Base-by-base conservation (phyloP, 1,140 invertebrate genomes). In the Schlechtendalia chinensis region DNA sequence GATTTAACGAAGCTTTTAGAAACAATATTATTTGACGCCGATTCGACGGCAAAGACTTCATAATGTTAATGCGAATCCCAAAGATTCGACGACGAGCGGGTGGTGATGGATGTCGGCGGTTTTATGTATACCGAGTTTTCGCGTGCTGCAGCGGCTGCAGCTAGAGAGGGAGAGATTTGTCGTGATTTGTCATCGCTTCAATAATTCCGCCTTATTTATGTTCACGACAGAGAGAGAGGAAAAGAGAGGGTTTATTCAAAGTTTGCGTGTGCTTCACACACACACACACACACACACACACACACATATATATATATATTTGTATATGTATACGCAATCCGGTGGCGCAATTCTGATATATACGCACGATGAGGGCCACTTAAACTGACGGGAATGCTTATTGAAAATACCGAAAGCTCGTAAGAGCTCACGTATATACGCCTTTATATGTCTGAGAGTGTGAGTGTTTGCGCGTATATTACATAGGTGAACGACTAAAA, bases 151-250 rank as follows among this genome's bases (percentile, higher is more conserved):
- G n/a, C n/a, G n/a, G n/a, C n/a, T n/a, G n/a, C n/a, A n/a, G n/a
- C n/a, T 39, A 39, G 8, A 50, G n/a, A 71, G 22, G 17, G 17
- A 14, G 24, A 53, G n/a, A 58, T 22, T 12, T 58, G 58, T 79
- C 22, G 74, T 61, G 74, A 79, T 79, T 79, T 79, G 74, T 79
- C 74, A 61, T 79, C 74, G 74, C 54, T 79, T 79, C 74, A 63
- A 79, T 79, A 63, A 79, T 79, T 61, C 56, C 56, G 74, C 74
- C 58, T 61, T 79, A 79, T 61, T 61, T 79, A 79, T 79, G 58
- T 61, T 79, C 54, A 11, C 53, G 56, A 77, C 24, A n/a, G n/a
- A n/a, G n/a, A n/a, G n/a, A n/a, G n/a, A n/a, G n/a, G n/a, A n/a
- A n/a, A n/a, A n/a, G 12, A 58, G 32, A 72, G 69, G 61, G 74